Percentiles rank a stretch among this genome's conserved stretches.
phyloP scores from a whole-genome alignment of 2,797 vertebrate genomes.

The Crax fasciolata region DNA sequence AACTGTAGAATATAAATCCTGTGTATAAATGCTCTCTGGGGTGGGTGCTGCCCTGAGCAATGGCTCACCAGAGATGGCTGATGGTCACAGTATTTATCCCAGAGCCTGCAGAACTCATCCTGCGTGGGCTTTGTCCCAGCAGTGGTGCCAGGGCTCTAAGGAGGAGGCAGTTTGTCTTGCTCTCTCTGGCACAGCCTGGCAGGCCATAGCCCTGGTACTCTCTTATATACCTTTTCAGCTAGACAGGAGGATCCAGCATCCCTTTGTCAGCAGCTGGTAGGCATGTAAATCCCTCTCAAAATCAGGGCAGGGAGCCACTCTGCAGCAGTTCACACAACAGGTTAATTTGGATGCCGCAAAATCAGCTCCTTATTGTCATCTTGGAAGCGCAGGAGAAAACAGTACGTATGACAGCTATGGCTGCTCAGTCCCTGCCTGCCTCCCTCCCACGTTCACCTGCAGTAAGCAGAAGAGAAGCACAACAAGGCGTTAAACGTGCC shows the following conservation, averaged over 20 bases:
- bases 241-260: not conserved
- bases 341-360: not conserved
- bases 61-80: not conserved
- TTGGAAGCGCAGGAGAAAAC: not conserved
- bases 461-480: not conserved
- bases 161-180: not conserved
- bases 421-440: not conserved
- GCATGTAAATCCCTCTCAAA: not conserved
- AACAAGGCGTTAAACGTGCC: not conserved
- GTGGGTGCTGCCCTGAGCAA: not conserved
- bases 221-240: not conserved
- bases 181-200: not conserved
- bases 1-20: not conserved
- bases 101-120: not conserved
- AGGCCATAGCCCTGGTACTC: not conserved
- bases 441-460: not conserved
- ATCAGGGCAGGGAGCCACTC: not conserved
- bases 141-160: not conserved
- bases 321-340: not conserved
- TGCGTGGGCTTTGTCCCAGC: not conserved
- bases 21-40: not conserved
- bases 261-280: not conserved
- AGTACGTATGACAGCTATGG: rapidly evolving
- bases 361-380: not conserved
- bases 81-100: not conserved